These are phyloP conservation scores for Porites lobata DNA, from an alignment of 92 coral and sea anemone genomes.

Conservation along the genomic window DNA sequence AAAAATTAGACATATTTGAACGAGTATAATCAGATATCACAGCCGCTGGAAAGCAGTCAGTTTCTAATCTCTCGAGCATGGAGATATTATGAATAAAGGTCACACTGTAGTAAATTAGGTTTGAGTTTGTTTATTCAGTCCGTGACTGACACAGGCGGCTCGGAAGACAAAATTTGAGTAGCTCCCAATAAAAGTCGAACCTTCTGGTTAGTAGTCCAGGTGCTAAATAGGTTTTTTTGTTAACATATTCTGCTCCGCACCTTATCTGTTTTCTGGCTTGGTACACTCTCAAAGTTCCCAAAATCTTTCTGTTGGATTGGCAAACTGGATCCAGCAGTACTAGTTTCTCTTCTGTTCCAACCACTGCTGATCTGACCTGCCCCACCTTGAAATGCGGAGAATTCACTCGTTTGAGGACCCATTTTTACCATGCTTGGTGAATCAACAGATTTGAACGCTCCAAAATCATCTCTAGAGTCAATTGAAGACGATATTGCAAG, in stretches of 20 bases:
- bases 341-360: constrained; percentile 9
- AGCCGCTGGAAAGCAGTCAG: too few relatives aligned
- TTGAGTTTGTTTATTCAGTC: too few relatives aligned
- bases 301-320: not conserved
- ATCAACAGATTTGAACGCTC: constrained; percentile 20
- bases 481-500: not conserved
- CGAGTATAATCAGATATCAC: too few relatives aligned
- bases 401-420: not conserved
- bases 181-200: too few relatives aligned
- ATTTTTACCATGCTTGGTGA: not conserved
- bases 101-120: too few relatives aligned
- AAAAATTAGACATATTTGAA: too few relatives aligned
- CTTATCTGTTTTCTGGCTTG: constrained; percentile 10
- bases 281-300: constrained; percentile 17
- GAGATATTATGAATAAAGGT: too few relatives aligned
- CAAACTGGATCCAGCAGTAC: not conserved
- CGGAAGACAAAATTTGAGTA: too few relatives aligned
- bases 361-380: not conserved
- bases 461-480: constrained; percentile 19
- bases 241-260: not conserved
- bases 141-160: too few relatives aligned
- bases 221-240: too few relatives aligned
- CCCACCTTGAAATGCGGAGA: constrained; percentile 22
- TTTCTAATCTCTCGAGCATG: too few relatives aligned
- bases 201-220: too few relatives aligned